Base-by-base conservation (phyloP, 2,113 vertebrate species). In the Limnothrissa miodon region DNA sequence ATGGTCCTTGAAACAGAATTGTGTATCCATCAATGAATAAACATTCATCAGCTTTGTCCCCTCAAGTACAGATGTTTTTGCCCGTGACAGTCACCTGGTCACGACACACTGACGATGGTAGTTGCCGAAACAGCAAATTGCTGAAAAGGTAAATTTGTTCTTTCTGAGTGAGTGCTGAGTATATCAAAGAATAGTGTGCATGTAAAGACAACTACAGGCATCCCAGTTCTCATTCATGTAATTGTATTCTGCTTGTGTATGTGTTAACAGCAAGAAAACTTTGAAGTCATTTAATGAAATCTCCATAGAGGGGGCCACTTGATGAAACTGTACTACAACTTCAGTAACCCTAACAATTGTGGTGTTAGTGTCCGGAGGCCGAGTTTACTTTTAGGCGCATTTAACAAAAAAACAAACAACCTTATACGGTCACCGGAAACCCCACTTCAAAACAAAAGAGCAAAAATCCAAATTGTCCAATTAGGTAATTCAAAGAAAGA, bases 401-500 rank as follows among this genome's bases (percentile, higher is more conserved):
- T 80, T 78, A 51, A 39, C 42, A 51, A 23, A 23, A 59, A n/a
- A n/a, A n/a, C n/a, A n/a, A 3, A 86, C 83, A 45, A 90, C 91
- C 92, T 91, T 90, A 91, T 88, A 83, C 89, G 51, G 44, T 83
- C 80, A 83, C 78, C 93, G 92, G 93, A 94, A 94, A 90, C 19
- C 1, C 53, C 59, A 82, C 83, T 25, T 79, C 87, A 92, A 94
- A 94, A 93, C 90, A 94, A 92, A 59, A 86, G 39, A 81, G 78
- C 90, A 78, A 53, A 86, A 91, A 90, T 85, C 80, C 89, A 93
- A 91, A 92, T 89, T 86, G 85, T 90, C 86, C 88, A 90, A 94
- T 93, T 91, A 94, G 90, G 91, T 91, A 88, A 91, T 91, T 87
- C 89, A 92, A 93, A 83, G 80, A 90, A 92, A 86, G 89, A 89